phyloP scores from a whole-genome alignment of 1,140 invertebrate species.

The Nomia melanderi region DNA sequence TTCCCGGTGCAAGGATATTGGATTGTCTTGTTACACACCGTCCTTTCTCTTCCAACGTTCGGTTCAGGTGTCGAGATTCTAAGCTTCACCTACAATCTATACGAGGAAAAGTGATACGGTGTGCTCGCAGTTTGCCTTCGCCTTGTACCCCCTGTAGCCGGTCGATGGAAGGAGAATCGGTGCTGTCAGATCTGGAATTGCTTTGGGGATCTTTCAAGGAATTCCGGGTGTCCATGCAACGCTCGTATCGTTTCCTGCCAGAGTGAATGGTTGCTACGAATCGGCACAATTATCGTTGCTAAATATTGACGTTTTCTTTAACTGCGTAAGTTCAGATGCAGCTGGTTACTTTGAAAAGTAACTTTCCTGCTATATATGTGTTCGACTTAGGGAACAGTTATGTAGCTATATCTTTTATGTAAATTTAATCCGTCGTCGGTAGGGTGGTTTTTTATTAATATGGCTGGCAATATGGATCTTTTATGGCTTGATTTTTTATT shows the following conservation, averaged over 20 bases:
- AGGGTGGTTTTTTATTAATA: no score
- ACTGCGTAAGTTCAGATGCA: no score
- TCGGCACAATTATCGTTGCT: slow-evolving; percentile 35
- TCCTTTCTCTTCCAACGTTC: slow-evolving; percentile 38
- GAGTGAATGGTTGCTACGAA: slow-evolving; percentile 23
- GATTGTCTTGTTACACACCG: slow-evolving; percentile 67
- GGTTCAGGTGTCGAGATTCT: slow-evolving; percentile 44
- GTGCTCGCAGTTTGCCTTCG: slow-evolving; percentile 39
- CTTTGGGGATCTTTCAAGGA: slow-evolving; percentile 53
- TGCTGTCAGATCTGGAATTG: slow-evolving; percentile 61
- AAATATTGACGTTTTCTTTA: slow-evolving; percentile 32
- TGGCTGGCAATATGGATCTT: no score
- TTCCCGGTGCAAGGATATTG: slow-evolving; percentile 61
- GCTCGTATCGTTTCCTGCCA: slow-evolving; percentile 14
- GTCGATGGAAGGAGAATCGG: slow-evolving; percentile 42
- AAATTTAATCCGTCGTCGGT: no score
- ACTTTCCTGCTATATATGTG: no score
- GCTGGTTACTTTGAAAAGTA: no score
- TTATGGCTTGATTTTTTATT: no score
- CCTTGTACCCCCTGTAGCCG: slow-evolving; percentile 26
- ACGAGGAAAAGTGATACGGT: slow-evolving; percentile 49
- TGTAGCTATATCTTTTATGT: no score
- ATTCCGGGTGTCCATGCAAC: slow-evolving; percentile 26
- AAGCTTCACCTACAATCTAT: slow-evolving; percentile 47
- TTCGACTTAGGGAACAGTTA: no score